Evolutionary conservation across 2,888 invertebrate species (phyloP).

Genomic region (Ophion costatus): DNA sequence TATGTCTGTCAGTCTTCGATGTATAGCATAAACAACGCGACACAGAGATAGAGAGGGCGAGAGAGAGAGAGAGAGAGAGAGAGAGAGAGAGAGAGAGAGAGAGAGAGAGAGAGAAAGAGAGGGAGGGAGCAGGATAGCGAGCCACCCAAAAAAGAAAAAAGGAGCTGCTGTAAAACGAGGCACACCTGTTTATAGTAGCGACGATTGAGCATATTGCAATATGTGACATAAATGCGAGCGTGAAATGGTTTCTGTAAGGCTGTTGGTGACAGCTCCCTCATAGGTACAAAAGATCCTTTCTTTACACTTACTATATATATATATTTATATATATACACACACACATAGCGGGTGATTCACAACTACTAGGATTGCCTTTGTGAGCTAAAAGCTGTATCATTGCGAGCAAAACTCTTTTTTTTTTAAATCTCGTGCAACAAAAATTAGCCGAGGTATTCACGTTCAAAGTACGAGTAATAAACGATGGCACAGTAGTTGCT

Average conservation of each 20-base stretch:
- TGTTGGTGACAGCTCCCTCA: slow-evolving; percentile 75
- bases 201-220: slow-evolving; percentile 68
- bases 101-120: background rate
- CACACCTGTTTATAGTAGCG: slow-evolving; percentile 32
- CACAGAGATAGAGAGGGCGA: no score
- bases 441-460: no score
- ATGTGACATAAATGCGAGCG: slow-evolving; percentile 80
- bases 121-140: background rate
- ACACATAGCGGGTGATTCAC: background rate
- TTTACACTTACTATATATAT: background rate
- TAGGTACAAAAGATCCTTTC: slow-evolving; percentile 8
- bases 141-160: background rate
- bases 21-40: no score
- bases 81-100: background rate
- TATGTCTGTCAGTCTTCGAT: background rate
- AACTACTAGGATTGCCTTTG: no score
- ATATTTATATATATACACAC: background rate
- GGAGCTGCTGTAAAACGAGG: slow-evolving; percentile 21
- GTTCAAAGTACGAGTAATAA: no score
- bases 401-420: no score
- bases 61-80: no score
- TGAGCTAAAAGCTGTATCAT: no score
- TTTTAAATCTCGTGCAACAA: no score
- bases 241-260: slow-evolving; percentile 76
- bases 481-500: no score